Evolutionary conservation across 2,113 vertebrate species (phyloP), one percentile per base, ranked within the genome.

Genomic region (Beaufortia kweichowensis): DNA sequence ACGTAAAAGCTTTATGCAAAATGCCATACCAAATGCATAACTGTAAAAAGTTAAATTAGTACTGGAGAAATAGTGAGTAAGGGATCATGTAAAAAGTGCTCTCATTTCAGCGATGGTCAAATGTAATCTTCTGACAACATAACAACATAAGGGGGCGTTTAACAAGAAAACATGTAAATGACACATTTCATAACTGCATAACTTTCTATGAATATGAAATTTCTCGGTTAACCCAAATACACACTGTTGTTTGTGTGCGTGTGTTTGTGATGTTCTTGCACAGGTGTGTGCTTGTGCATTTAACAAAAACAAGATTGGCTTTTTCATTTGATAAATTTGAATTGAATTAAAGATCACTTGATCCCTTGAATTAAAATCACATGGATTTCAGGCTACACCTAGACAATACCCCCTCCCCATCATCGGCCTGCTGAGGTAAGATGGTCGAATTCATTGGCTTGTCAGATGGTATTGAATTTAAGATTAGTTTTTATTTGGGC

Each of bases 401-500:
- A 85, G 86, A 86, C 74, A 81, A 85, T 86, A 84, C 84, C 86
- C 86, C 86, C 82, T 86, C 80, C 56, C 24, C 67, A 23, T 21
- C 1, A 19, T 60, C 46, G 11, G 29, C 48, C 53, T 55, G 94
- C 93, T 95, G 94, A 95, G 95, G 91, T 95, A 95, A 95, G 93
- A 92, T 94, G 90, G 88, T 92, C 90, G 92, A 93, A 95, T 94
- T 94, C 94, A 94, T 94, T 93, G 94, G 93, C 93, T 64, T 94
- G 94, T 95, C 94, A 94, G 93, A 92, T 87, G 90, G 91, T 93
- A 93, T 93, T 95, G 94, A 93, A 95, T 96, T 93, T 91, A 91
- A 95, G 93, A 95, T 95, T 88, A 92, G 92, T 94, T 93, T 95
- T 95, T 96, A 94, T 95, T 95, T 95, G 90, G 91, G 89, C 86